Evolutionary conservation across 1,140 invertebrate genomes (phyloP).

Genomic region (Drosophila oshimai): DNA sequence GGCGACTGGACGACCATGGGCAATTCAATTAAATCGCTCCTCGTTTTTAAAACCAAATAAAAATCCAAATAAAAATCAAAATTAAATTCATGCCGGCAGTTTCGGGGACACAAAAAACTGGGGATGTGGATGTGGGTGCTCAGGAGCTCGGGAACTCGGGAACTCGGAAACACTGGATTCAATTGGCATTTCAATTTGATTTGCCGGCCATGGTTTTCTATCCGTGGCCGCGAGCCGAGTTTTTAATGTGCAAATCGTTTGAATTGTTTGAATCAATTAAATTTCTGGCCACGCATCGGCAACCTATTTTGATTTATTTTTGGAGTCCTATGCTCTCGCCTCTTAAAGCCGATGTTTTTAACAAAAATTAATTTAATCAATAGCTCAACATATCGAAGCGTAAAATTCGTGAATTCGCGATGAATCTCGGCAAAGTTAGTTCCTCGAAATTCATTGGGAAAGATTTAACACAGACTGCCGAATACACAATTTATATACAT

Average conservation of each 20-base stretch:
- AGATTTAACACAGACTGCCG: not conserved
- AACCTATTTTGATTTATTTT: constrained; percentile 40
- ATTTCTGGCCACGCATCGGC: constrained; percentile 35
- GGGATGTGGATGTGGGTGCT: not conserved
- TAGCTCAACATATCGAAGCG: constrained; percentile 15
- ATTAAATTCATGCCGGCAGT: constrained; percentile 60
- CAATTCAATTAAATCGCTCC: constrained; percentile 71
- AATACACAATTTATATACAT: not conserved
- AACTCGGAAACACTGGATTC: constrained; percentile 11
- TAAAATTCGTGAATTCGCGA: constrained; percentile 16
- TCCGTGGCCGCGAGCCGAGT: constrained; percentile 1
- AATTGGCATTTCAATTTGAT: constrained; percentile 71
- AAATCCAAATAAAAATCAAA: constrained; percentile 71
- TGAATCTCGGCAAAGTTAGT: not conserved
- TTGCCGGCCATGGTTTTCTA: constrained; percentile 43
- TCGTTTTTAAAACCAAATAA: constrained; percentile 63
- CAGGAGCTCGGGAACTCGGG: not conserved
- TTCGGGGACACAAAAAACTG: not conserved
- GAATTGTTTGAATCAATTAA: constrained; percentile 53
- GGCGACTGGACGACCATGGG: constrained; percentile 10
- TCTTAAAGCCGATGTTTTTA: not conserved
- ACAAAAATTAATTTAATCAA: constrained; percentile 35
- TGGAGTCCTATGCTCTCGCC: not conserved
- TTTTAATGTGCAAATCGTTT: constrained; percentile 49
- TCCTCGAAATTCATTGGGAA: constrained; percentile 4